Evolutionary conservation across 2,113 vertebrate genomes (phyloP), one percentile per base, ranked within the genome.

Genomic region (Pachypanchax playfairii): DNA sequence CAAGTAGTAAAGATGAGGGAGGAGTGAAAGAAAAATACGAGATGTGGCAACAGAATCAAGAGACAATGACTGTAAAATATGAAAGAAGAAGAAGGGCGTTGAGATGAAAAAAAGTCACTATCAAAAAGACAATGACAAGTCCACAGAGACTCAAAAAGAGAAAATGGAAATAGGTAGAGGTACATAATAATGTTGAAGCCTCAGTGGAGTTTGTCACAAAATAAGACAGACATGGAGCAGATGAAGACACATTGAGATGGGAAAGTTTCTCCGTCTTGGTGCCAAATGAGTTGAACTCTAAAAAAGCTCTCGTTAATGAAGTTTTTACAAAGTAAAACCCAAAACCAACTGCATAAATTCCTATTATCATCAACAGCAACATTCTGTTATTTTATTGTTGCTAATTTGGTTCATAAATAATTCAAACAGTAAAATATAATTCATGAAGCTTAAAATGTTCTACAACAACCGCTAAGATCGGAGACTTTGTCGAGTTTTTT

Each of bases 201-300:
- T 20, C 7, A 28, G 13, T 44, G 56, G 29, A 66, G 61, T 28
- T 59, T 53, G 60, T 76, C 64, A 51, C 31, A 66, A 56, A 36
- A 28, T 41, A 31, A 48, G 65, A 63, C 1, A 36, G 67, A 50
- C 4, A 18, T 12, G 5, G 43, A 64, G 38, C 24, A 55, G 65
- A 72, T 61, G 79, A 70, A 64, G 58, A 71, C 65, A 33, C 41
- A 49, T 59, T 39, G 55, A 64, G 60, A 49, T 61, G 64, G 59
- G 49, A 51, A 65, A 42, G 77, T 54, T 65, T 25, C 57, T 73
- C 75, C 77, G 67, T 68, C 78, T 75, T 56, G 56, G 77, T 75
- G 74, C 66, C 74, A 66, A 75, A 67, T 49, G n/a, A 73, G 70
- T 74, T 49, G 18, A 79, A n/a, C n/a, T n/a, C n/a, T 74, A 58